Conservation (phyloP, 2,113 vertebrate genomes). For the Mustela nigripes region DNA sequence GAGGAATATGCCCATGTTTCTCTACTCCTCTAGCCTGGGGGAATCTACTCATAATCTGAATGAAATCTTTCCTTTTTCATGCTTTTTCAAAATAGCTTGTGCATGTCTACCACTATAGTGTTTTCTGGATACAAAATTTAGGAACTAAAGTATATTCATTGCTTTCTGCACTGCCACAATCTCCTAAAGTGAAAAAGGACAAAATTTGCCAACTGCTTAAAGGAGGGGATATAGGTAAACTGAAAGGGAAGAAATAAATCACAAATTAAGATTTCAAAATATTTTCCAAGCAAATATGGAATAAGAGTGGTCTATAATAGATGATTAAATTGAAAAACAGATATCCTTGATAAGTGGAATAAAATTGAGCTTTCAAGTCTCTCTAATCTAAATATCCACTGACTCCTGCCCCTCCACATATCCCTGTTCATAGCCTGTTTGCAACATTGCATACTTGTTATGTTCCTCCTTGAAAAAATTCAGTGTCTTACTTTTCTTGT, state of each 20-base stretch:
- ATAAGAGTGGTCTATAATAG: not conserved
- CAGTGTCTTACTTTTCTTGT: not conserved
- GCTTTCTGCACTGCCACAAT: not conserved
- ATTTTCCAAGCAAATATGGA: not conserved
- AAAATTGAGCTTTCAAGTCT: not conserved
- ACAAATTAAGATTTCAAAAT: conserved; percentile 11
- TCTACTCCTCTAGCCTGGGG: not conserved
- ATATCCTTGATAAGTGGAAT: not conserved
- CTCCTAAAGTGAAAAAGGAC: not conserved
- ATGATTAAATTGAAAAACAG: not conserved
- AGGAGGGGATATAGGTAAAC: not conserved
- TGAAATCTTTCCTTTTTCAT: not conserved
- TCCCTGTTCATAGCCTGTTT: not conserved
- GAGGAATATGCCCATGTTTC: not conserved
- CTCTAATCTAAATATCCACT: not conserved
- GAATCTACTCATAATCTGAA: not conserved
- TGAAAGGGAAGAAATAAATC: not conserved
- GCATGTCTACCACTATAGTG: not conserved
- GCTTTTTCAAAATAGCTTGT: not conserved
- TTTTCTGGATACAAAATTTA: not conserved
- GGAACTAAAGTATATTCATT: not conserved
- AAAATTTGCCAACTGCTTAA: not conserved
- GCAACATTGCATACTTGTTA: too few species aligned
- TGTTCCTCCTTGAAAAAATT: not conserved
- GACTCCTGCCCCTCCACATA: not conserved